Evolutionary conservation across 2,797 vertebrate species (phyloP).

Genomic region (Muscicapa striata): DNA sequence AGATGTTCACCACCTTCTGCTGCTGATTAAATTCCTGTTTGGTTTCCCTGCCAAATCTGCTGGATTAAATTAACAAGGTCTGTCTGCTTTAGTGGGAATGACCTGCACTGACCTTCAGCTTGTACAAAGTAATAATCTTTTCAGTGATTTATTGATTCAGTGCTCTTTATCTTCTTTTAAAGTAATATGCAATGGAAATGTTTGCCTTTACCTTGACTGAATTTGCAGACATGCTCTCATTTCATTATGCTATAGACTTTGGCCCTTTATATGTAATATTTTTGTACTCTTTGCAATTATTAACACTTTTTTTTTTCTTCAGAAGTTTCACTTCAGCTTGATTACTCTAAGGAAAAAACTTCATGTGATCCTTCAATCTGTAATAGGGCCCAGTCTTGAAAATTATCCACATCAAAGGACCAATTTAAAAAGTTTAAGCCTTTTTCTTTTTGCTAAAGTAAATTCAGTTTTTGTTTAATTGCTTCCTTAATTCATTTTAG

Average conservation of each 20-base stretch:
- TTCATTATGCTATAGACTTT: conserved; percentile 63
- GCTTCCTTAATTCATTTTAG: conserved; percentile 7
- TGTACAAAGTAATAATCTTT: conserved; percentile 82
- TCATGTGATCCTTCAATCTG: conserved; percentile 39
- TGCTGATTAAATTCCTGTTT: conserved; percentile 81
- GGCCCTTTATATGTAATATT: conserved; percentile 48
- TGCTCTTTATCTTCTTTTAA: conserved; percentile 73
- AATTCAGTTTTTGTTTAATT: conserved; percentile 50
- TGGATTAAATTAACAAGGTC: conserved; percentile 81
- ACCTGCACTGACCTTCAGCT: conserved; percentile 76
- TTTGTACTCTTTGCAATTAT: conserved; percentile 55
- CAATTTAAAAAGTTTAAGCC: conserved; percentile 48
- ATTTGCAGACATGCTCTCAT: conserved; percentile 56
- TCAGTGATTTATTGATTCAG: conserved; percentile 79
- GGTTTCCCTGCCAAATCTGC: conserved; percentile 74
- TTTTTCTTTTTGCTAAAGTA: conserved; percentile 7
- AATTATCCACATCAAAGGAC: conserved; percentile 25
- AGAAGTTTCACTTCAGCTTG: conserved; percentile 19
- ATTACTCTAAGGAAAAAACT: conserved; percentile 38
- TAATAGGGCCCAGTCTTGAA: conserved; percentile 21
- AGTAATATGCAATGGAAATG: conserved; percentile 64
- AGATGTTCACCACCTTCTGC: conserved; percentile 71
- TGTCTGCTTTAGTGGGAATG: conserved; percentile 75
- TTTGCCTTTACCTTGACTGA: conserved; percentile 56
- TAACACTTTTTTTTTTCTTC: conserved; percentile 42